phyloP scores from a whole-genome alignment of 2,888 invertebrate genomes.

The Caenorhabditis sp. region DNA sequence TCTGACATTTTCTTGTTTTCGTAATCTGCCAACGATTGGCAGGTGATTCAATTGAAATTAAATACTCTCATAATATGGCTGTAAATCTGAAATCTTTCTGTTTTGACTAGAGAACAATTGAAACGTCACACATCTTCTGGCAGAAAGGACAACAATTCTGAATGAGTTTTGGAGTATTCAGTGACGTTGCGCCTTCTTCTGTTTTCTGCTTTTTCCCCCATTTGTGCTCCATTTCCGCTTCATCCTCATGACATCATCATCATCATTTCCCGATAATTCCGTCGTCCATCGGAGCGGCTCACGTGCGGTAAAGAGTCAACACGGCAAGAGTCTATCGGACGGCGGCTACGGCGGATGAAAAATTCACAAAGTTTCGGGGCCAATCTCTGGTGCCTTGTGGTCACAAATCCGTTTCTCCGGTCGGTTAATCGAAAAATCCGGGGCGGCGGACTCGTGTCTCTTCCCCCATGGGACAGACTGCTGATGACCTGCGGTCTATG shows the following conservation, averaged over 20 bases:
- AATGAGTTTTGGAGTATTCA: constrained; percentile 1
- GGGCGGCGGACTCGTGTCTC: not conserved
- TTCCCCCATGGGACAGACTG: constrained; percentile 5
- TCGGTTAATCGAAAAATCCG: constrained; percentile 46
- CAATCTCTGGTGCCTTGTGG: constrained; percentile 25
- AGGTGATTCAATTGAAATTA: too few relatives aligned
- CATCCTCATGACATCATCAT: constrained; percentile 9
- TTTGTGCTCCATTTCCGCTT: constrained; percentile 3
- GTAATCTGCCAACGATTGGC: too few relatives aligned
- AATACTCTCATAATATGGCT: too few relatives aligned
- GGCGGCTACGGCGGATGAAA: constrained; percentile 13
- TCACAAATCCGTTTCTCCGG: constrained; percentile 40
- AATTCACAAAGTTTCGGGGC: constrained; percentile 30
- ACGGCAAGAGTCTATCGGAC: not conserved
- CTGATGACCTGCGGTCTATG: constrained; percentile 32
- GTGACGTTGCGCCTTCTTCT: constrained; percentile 5
- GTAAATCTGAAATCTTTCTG: too few relatives aligned
- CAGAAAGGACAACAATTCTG: not conserved
- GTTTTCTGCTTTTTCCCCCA: not conserved
- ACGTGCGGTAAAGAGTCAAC: constrained; percentile 1
- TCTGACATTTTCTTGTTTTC: too few relatives aligned
- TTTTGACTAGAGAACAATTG: not conserved
- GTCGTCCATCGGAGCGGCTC: not conserved
- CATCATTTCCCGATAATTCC: constrained; percentile 3
- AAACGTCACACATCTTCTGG: constrained; percentile 4